Percentiles rank a stretch among this genome's conserved stretches.
phyloP scores from a whole-genome alignment of 1,140 invertebrate genomes.

The Episyrphus balteatus region DNA sequence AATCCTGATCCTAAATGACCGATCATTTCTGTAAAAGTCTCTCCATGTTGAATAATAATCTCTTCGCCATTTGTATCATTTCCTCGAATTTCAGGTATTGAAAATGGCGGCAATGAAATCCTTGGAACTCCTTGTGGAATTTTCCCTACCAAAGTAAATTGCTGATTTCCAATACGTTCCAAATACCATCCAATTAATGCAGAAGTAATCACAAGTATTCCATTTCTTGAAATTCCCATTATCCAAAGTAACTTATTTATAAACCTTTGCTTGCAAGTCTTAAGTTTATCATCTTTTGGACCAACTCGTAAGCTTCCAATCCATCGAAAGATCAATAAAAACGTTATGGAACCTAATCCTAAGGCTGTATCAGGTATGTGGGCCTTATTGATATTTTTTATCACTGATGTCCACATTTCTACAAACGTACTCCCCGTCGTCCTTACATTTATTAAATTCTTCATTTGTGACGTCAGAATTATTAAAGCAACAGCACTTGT shows the following conservation, averaged over 20 bases:
- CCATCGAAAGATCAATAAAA: constrained; percentile 60
- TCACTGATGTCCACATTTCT: constrained; percentile 58
- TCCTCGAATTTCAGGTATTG: constrained; percentile 31
- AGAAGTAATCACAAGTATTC: constrained; percentile 59
- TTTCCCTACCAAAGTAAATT: constrained; percentile 37
- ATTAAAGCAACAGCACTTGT: constrained; percentile 88
- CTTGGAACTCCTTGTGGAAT: constrained; percentile 59
- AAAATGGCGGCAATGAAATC: constrained; percentile 53
- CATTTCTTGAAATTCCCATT: constrained; percentile 59
- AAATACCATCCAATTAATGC: constrained; percentile 46
- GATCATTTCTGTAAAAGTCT: constrained; percentile 56
- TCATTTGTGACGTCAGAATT: constrained; percentile 81
- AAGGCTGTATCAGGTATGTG: constrained; percentile 55
- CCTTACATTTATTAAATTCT: constrained; percentile 67
- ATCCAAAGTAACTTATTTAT: constrained; percentile 50
- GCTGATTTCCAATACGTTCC: constrained; percentile 20
- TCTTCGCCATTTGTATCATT: constrained; percentile 37
- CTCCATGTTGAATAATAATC: constrained; percentile 5
- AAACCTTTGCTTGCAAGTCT: constrained; percentile 38
- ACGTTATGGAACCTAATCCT: constrained; percentile 54
- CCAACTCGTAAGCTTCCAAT: constrained; percentile 45
- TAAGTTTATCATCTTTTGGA: constrained; percentile 39
- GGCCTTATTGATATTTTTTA: constrained; percentile 49
- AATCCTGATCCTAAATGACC: constrained; percentile 62
- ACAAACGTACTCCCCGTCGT: constrained; percentile 63